Base-by-base conservation (phyloP, 2,797 vertebrate species). In the Ceyx erithaca region DNA sequence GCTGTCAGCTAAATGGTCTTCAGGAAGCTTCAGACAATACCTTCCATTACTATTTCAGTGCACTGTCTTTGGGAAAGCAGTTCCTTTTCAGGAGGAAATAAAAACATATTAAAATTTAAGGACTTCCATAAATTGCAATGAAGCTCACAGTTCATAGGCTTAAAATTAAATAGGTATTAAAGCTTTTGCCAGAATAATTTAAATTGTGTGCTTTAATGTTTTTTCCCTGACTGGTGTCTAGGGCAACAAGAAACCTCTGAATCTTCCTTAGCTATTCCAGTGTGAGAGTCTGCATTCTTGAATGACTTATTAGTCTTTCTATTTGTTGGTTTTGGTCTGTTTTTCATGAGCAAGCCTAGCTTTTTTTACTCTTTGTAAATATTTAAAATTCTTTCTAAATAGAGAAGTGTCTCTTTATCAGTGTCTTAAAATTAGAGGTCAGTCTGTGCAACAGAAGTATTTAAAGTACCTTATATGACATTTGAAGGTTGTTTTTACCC, bases 201-300 rank as follows among this genome's bases (percentile, higher is more conserved):
- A 11, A 58, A 68, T 23, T 30, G 2, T 62, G 14, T 80, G 17
- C 9, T 90, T 77, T 77, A 86, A 33, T 80, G 25, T 37, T 5
- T 49, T 72, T 33, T 16, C 4, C 26, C 33, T 48, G 52, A 54
- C 26, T 41, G 21, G 30, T 85, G 31, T 68, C 91, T 63, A 77
- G 30, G 71, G 54, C 64, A 96, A 90, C 58, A 85, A 64, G 68
- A 86, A 93, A 88, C 61, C 46, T 68, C 68, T 82, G 85, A 91
- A 66, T 31, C 45, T 87, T 71, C 35, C 61, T 80, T 83, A 82
- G 62, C 12, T 63, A 12, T 83, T 95, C 58, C 72, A 78, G 55
- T 49, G 41, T 54, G n/a, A 92, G 76, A 69, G 52, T 67, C 88
- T 90, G 57, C 66, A 57, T 86, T 87, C 87, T 64, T 80, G 70